Percentiles rank a stretch among this genome's conserved stretches.
These are phyloP conservation scores for Danionella dracula DNA, from an alignment of 2,797 vertebrate genomes.

Conservation along the genomic window DNA sequence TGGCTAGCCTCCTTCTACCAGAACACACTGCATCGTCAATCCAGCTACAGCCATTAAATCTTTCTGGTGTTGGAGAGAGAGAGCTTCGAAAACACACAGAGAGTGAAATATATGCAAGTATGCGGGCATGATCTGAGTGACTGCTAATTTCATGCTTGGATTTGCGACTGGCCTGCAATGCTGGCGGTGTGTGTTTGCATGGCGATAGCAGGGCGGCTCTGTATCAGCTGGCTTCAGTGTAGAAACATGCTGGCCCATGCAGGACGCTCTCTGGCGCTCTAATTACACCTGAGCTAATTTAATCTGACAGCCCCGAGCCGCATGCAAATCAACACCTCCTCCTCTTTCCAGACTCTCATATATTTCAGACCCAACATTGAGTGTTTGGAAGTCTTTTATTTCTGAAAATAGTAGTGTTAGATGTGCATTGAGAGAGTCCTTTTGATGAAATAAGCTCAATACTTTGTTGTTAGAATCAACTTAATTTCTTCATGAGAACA, in stretches of 20 bases:
- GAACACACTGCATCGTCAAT: not conserved
- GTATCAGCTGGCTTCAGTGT: conserved; percentile 50
- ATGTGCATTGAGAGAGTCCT: no score
- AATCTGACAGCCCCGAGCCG: conserved; percentile 60
- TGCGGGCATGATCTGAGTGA: conserved; percentile 39
- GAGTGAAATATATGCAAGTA: conserved; percentile 43
- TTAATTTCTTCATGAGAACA: no score
- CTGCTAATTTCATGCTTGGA: conserved; percentile 48
- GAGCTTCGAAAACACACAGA: conserved; percentile 31
- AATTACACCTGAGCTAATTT: conserved; percentile 61
- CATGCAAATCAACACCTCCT: conserved; percentile 53
- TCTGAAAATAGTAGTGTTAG: not conserved
- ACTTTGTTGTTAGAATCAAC: no score
- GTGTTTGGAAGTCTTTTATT: not conserved
- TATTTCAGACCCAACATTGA: no score
- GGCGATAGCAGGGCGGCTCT: conserved; percentile 36
- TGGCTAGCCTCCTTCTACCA: not conserved
- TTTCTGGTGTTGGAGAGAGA: not conserved
- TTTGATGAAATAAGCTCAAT: no score
- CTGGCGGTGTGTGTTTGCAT: conserved; percentile 43
- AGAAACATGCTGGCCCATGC: conserved; percentile 26
- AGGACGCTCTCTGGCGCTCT: conserved; percentile 51
- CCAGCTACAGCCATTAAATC: not conserved
- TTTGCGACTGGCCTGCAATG: conserved; percentile 33
- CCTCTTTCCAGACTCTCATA: not conserved